phyloP scores from a whole-genome alignment of 2,888 invertebrate genomes.

The Ophion ventricosus region DNA sequence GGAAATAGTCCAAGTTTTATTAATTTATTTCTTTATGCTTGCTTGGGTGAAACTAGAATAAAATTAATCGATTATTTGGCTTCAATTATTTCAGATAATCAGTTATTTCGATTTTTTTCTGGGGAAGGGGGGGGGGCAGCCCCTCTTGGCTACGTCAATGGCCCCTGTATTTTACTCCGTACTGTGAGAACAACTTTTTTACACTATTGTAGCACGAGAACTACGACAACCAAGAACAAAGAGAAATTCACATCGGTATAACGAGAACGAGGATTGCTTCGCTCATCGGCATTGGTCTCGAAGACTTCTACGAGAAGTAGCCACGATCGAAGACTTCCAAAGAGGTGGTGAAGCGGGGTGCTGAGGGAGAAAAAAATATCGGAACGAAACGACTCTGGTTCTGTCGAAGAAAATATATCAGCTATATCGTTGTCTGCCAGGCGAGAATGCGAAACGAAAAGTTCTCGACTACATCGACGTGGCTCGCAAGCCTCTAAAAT shows the following conservation, averaged over 20 bases:
- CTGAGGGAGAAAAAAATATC: background rate
- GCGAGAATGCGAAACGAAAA: slow-evolving; percentile 34
- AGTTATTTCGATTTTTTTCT: no score
- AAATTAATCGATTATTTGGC: no score
- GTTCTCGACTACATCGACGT: slow-evolving; percentile 23
- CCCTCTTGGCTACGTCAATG: no score
- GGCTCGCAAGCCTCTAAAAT: slow-evolving; percentile 30
- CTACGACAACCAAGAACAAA: background rate
- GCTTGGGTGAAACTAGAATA: no score
- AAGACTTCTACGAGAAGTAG: no score
- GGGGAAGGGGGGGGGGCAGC: no score
- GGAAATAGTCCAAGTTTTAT: no score
- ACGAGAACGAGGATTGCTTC: no score
- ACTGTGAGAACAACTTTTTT: background rate
- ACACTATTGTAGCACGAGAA: background rate
- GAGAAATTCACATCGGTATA: background rate
- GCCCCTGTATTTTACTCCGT: no score
- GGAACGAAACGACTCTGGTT: background rate
- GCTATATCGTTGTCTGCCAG: slow-evolving; percentile 10
- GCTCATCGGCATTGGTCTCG: no score
- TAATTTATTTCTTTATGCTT: no score
- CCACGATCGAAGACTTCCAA: background rate
- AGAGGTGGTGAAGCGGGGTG: background rate
- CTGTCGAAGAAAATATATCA: slow-evolving; percentile 1
- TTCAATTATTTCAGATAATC: no score